Base-by-base conservation (phyloP, 1,140 invertebrate species). In the Meloidogyne exigua region DNA sequence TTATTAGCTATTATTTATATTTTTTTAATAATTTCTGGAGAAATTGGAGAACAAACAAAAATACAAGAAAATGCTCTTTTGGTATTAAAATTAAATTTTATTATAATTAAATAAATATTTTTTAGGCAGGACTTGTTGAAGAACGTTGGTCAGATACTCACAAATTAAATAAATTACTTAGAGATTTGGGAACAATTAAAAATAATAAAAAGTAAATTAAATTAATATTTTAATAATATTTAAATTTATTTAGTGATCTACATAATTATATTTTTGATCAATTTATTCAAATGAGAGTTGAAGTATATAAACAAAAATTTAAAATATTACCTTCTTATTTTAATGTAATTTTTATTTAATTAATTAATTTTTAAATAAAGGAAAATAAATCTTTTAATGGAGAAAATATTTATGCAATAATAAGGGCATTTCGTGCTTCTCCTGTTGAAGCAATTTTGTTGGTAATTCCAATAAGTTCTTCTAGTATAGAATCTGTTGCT, bases 391-490 rank as follows among this genome's bases (percentile, higher is more conserved):
- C 82, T 15, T 12, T 18, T 7, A 23, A 21, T 18, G 78, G 76
- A 4, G 68, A 44, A 32, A 81, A 81, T 65, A 44, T 83, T 28
- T 79, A 84, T 67, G 80, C 69, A 44, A 67, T 81, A 9, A n/a
- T 83, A 21, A 42, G 80, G n/a, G 68, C 80, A 39, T 71, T 72
- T 21, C 81, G 80, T 65, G 44, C 76, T 25, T 44, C 44, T 1
- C 82, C 80, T n/a, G 73, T 28, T 7, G 80, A 81, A 36, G 57
- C 80, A 2, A 81, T 81, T 66, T 68, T 81, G 18, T 36, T 81
- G 18, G 81, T 36, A 5, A 78, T 83, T 15, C 79, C 76, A 32
- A 70, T 83, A 9, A 67, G 42, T 42, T 21, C 79, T 18, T 26
- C 66, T 15, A 70, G 73, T 44, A 49, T 81, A 42, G 78, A 68